Percentiles rank a stretch among this genome's conserved stretches.
Evolutionary conservation across 2,113 vertebrate genomes (phyloP).

Genomic region (Craseonycteris thonglongyai): DNA sequence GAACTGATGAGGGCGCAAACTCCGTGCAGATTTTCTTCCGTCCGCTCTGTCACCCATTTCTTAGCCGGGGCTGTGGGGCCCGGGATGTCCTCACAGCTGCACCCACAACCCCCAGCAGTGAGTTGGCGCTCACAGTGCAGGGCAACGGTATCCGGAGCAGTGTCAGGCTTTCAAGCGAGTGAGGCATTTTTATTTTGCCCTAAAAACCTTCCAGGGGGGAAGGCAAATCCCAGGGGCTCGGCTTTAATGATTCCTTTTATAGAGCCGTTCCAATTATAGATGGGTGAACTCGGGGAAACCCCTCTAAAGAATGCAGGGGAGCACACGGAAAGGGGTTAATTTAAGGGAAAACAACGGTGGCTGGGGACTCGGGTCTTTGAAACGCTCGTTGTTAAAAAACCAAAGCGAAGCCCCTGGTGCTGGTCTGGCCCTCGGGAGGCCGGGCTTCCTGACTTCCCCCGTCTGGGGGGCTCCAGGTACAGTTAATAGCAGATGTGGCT

Average conservation of each 20-base stretch:
- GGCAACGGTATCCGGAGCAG: constrained; percentile 46
- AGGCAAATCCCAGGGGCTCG: constrained; percentile 71
- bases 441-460: background rate
- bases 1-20: too few species aligned
- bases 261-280: constrained; percentile 77
- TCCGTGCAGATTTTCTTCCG: too few species aligned
- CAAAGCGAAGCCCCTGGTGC: background rate
- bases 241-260: constrained; percentile 79
- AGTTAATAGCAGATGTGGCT: background rate
- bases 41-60: background rate
- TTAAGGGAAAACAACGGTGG: constrained; percentile 39
- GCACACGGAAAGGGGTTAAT: constrained; percentile 44
- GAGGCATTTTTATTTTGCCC: constrained; percentile 79
- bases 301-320: constrained; percentile 77
- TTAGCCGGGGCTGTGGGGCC: background rate
- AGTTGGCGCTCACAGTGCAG: background rate
- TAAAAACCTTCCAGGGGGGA: constrained; percentile 78
- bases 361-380: constrained; percentile 40
- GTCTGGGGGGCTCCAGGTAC: background rate
- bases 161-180: constrained; percentile 50
- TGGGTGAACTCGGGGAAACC: constrained; percentile 82
- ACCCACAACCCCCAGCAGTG: background rate
- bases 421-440: constrained; percentile 17
- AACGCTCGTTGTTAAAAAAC: constrained; percentile 8
- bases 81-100: background rate